A percentile compares a stretch with the other conserved stretches of the same genome.
phyloP scores from a whole-genome alignment of 2,888 invertebrate species.

The Sarcophaga carnaria region DNA sequence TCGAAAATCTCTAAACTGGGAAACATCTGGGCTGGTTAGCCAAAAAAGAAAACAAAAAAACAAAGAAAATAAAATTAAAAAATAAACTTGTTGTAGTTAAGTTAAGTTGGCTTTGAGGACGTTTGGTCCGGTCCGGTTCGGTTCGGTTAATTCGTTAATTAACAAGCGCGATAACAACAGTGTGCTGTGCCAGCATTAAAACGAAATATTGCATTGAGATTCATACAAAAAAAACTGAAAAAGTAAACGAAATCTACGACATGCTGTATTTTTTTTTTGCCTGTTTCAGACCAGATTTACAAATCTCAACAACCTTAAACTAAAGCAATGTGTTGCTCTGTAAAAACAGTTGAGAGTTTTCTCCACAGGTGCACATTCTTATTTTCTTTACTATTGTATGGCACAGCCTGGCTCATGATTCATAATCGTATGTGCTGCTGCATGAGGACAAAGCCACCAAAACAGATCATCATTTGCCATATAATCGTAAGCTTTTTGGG shows the following conservation, averaged over 20 bases:
- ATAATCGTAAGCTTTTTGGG: conserved; percentile 38
- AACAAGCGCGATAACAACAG: conserved; percentile 73
- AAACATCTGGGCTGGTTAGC: conserved; percentile 56
- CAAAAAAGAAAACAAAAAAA: neutral
- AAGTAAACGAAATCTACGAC: neutral
- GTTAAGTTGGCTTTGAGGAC: conserved; percentile 10
- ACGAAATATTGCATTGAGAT: conserved; percentile 47
- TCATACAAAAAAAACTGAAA: neutral
- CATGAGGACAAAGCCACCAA: conserved; percentile 56
- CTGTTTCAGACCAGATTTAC: conserved; percentile 47
- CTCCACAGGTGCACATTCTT: conserved; percentile 66
- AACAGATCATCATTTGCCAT: conserved; percentile 41
- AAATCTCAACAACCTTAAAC: conserved; percentile 35
- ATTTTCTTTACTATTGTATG: conserved; percentile 19
- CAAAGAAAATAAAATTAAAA: neutral
- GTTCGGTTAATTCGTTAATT: conserved; percentile 73
- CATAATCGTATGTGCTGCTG: conserved; percentile 11
- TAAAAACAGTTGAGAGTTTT: conserved; percentile 67
- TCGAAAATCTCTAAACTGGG: neutral
- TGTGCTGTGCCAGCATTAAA: conserved; percentile 18
- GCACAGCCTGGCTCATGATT: conserved; percentile 15
- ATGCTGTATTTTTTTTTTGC: conserved; percentile 33
- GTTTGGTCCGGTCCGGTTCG: conserved; percentile 24
- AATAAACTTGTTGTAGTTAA: neutral
- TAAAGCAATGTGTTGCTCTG: conserved; percentile 13